phyloP scores from a whole-genome alignment of 2,113 vertebrate species.

The human (Homo sapiens) region GRCh38 chr3:164663001-164663500 shows the following conservation, averaged over 20 bases:
- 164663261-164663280: not conserved
- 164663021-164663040: not conserved
- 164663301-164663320: not conserved
- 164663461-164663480: not conserved
- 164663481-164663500: not conserved
- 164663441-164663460: not conserved
- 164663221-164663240: not conserved
- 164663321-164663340: not conserved
- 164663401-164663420: not conserved
- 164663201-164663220: not conserved
- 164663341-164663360: not conserved
- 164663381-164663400: not conserved
- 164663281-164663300: fast-evolving
- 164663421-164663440: not conserved
- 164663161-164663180: not conserved
- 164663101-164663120: not conserved
- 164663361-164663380: not conserved
- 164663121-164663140: not conserved
- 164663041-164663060: not conserved
- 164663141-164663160: not conserved
- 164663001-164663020: not conserved
- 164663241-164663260: not conserved
- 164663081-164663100: not conserved
- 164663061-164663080: not conserved
- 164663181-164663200: not conserved